Conservation (phyloP, 2,888 invertebrate species). For the Labia minor region DNA sequence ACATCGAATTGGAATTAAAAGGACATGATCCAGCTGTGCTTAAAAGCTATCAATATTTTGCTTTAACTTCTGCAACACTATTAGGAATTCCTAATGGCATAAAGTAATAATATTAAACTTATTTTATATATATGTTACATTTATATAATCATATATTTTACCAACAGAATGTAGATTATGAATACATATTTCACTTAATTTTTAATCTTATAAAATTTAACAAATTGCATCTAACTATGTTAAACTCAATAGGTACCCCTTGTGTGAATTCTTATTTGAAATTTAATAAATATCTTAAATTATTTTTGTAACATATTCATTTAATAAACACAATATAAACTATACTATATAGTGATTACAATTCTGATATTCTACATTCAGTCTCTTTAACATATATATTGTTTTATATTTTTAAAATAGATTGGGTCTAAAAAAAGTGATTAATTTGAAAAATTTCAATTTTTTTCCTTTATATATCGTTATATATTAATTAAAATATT, state of each 20-base stretch:
- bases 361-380: no score
- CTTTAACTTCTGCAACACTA: constrained; percentile 66
- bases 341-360: neutral
- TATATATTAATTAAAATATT: no score
- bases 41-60: constrained; percentile 78
- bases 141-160: neutral
- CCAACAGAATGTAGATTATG: neutral
- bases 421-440: no score
- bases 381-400: no score
- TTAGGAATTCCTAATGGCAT: constrained; percentile 65
- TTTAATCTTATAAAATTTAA: no score
- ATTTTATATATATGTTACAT: neutral
- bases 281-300: no score
- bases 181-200: neutral
- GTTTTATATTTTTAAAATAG: no score
- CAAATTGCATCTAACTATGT: no score
- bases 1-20: constrained; percentile 72
- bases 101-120: constrained; percentile 45
- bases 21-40: constrained; percentile 81
- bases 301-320: neutral
- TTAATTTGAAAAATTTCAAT: no score
- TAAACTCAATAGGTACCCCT: no score
- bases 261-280: no score
- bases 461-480: no score
- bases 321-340: neutral